Evolutionary conservation across 2,797 vertebrate species (phyloP).

Genomic region (Crypturellus tataupa): DNA sequence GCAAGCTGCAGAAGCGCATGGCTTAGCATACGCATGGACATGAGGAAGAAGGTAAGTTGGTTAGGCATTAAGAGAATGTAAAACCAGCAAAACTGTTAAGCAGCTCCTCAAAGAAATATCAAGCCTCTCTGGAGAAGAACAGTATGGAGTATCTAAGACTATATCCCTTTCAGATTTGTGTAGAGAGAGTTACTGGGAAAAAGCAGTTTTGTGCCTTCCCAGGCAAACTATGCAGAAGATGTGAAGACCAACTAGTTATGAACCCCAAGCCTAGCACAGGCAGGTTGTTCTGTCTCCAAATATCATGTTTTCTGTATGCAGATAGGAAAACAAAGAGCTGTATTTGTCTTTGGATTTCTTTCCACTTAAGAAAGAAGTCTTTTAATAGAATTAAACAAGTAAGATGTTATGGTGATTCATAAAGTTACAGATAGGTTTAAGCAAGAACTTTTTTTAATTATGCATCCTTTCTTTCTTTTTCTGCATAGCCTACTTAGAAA

Average conservation of each 20-base stretch:
- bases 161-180: not conserved
- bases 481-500: slow-evolving; percentile 23
- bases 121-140: not conserved
- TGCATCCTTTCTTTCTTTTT: not conserved
- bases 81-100: not conserved
- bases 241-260: not conserved
- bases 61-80: not conserved
- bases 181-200: rapidly evolving
- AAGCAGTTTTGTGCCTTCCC: not conserved
- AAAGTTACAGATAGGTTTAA: not conserved
- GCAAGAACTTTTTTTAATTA: not conserved
- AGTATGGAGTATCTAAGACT: not conserved
- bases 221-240: not conserved
- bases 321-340: not conserved
- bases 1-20: not conserved
- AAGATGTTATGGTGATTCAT: not conserved
- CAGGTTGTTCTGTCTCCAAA: not conserved
- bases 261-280: not conserved
- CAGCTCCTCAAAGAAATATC: not conserved
- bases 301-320: not conserved
- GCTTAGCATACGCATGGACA: not conserved
- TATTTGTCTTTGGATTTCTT: not conserved
- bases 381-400: not conserved
- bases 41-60: not conserved
- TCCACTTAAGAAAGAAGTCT: not conserved